These are phyloP conservation scores for Phocoena phocoena DNA, from an alignment of 2,113 vertebrate species.

Conservation along the genomic window DNA sequence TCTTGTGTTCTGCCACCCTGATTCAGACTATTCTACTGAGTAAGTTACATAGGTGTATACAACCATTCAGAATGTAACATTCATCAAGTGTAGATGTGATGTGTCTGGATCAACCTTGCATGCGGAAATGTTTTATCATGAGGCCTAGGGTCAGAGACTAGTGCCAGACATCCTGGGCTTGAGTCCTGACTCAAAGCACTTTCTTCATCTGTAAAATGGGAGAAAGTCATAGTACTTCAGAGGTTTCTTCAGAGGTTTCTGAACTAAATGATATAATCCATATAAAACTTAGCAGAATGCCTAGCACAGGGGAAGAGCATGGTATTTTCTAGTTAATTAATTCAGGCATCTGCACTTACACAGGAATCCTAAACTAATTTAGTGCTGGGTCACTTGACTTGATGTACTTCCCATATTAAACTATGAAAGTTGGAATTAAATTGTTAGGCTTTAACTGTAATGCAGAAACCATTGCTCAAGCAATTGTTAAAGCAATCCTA, in stretches of 20 bases:
- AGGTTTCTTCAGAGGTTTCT: background rate
- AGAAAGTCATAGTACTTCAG: background rate
- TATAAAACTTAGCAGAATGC: background rate
- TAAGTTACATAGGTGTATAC: background rate
- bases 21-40: background rate
- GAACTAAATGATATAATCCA: background rate
- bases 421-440: slow-evolving; percentile 2
- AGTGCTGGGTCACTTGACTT: background rate
- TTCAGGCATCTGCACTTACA: background rate
- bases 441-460: slow-evolving; percentile 16
- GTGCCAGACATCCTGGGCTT: background rate
- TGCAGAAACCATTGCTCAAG: background rate
- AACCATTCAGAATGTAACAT: background rate
- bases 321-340: background rate
- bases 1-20: background rate
- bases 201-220: background rate
- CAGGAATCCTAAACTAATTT: slow-evolving; percentile 14
- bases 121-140: background rate
- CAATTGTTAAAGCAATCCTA: background rate
- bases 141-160: background rate
- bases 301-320: background rate
- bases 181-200: background rate
- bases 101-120: background rate
- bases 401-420: background rate
- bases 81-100: background rate